Base-by-base conservation (phyloP, 2,888 invertebrate genomes). In the Caenorhabditis wallacei region DNA sequence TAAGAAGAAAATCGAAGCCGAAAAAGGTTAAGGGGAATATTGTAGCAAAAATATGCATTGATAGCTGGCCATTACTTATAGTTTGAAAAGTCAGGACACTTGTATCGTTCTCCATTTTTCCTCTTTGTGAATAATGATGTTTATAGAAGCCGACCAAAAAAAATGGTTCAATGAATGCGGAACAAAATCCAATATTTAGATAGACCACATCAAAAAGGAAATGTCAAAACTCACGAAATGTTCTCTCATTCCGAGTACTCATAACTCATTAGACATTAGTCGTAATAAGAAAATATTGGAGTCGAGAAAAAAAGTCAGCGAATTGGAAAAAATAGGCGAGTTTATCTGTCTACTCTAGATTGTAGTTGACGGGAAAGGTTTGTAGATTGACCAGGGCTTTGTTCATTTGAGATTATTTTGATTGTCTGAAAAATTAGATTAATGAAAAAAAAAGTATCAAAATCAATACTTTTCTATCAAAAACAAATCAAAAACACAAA, bases 141-240 rank as follows among this genome's bases (percentile, higher is more conserved):
- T 13, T 13, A 40, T 40, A 2, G 11, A 11, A 13, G 11, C 11
- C 3, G 30, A 40, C 40, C 40, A 40, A 10, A 2, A 10, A 11
- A 40, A 40, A 35, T 10, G 40, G 30, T 30, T 40, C 40, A 40
- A 40, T 30, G 30, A 30, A 30, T 57, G n/a, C 18, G n/a, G 22
- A 22, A 20, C 20, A 40, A 59, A 22, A 40, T 22, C 13, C 40
- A n/a, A n/a, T n/a, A n/a, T n/a, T n/a, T n/a, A n/a, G n/a, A n/a
- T n/a, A 22, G 37, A 40, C 16, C 18, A 30, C 35, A 18, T 35
- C 35, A 59, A 59, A 20, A 48, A 48, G n/a, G n/a, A 48, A 22
- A 13, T 59, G 22, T 20, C 59, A 59, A 20, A 40, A 22, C 20
- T 59, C 59, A 59, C 59, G 59, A 40, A 59, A 40, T 10, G 37